These are phyloP conservation scores for Phragmatobia fuliginosa DNA, from an alignment of 2,888 invertebrate genomes.

Conservation along the genomic window DNA sequence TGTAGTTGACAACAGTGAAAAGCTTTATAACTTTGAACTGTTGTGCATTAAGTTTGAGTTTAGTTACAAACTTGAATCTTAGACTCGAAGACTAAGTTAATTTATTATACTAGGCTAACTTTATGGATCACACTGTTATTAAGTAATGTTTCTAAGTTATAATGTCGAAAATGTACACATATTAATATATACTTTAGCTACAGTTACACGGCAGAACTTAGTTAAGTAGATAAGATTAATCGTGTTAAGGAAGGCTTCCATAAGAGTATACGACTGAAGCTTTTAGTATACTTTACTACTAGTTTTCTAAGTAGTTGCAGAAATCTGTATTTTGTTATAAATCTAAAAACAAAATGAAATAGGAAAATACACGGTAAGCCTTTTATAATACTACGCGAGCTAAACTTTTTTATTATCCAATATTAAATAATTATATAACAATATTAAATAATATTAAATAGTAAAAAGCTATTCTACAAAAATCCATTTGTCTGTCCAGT, in stretches of 20 bases:
- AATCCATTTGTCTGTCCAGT: too few relatives aligned
- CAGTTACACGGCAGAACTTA: constrained; percentile 7
- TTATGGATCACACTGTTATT: constrained; percentile 40
- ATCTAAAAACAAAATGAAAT: not conserved
- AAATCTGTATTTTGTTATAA: not conserved
- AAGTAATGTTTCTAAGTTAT: constrained; percentile 28
- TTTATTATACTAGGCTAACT: constrained; percentile 20
- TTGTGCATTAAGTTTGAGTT: constrained; percentile 34
- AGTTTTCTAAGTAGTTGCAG: not conserved
- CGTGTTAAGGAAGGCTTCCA: constrained; percentile 10
- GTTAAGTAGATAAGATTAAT: constrained; percentile 2
- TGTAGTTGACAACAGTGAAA: not conserved
- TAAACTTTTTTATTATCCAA: too few relatives aligned
- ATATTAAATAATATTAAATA: too few relatives aligned
- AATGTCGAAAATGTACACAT: too few relatives aligned
- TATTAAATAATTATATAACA: too few relatives aligned
- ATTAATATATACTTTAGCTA: constrained; percentile 30
- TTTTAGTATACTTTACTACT: not conserved
- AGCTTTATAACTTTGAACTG: constrained; percentile 20
- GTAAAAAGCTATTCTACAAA: too few relatives aligned
- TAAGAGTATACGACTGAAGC: not conserved
- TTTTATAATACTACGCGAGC: not conserved
- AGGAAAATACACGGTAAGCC: not conserved
- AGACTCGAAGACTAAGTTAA: constrained; percentile 1
- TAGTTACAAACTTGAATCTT: constrained; percentile 27